Percentiles rank a stretch among this genome's conserved stretches.
Evolutionary conservation across 2,888 invertebrate genomes (phyloP).

Genomic region (Drosophila lutescens): DNA sequence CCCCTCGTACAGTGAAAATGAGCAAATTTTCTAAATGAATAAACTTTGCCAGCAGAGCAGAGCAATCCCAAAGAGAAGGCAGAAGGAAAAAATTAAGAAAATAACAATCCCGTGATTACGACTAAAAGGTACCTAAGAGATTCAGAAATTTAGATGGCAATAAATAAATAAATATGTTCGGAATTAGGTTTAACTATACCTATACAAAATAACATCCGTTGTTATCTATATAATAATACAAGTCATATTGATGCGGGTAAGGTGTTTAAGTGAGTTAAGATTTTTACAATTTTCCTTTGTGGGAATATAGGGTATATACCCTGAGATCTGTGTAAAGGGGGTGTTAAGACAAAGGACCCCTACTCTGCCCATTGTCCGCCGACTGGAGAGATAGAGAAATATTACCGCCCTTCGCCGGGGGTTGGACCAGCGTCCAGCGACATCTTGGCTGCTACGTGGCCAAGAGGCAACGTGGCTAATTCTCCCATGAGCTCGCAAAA

Average conservation of each 20-base stretch:
- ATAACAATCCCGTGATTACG: conserved; percentile 15
- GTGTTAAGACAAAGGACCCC: neutral
- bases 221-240: too few relatives aligned
- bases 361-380: conserved; percentile 52
- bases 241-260: neutral
- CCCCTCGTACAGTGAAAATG: conserved; percentile 60
- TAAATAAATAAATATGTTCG: neutral
- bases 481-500: conserved; percentile 79
- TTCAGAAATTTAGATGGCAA: neutral
- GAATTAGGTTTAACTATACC: neutral
- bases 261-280: too few relatives aligned
- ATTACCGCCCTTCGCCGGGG: conserved; percentile 58
- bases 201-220: too few relatives aligned
- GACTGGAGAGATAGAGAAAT: conserved; percentile 67
- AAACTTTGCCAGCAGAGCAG: conserved; percentile 66
- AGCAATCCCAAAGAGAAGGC: conserved; percentile 16
- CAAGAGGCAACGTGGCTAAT: conserved; percentile 60
- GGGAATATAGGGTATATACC: conserved; percentile 1
- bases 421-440: conserved; percentile 49
- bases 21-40: conserved; percentile 82
- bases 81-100: conserved; percentile 44
- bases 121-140: conserved; percentile 11
- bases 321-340: neutral
- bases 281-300: too few relatives aligned
- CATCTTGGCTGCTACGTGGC: conserved; percentile 63